A percentile compares a stretch with the other conserved stretches of the same genome.
These are phyloP conservation scores for Bilobella aurantiaca DNA, from an alignment of 1,140 invertebrate genomes.

Conservation along the genomic window DNA sequence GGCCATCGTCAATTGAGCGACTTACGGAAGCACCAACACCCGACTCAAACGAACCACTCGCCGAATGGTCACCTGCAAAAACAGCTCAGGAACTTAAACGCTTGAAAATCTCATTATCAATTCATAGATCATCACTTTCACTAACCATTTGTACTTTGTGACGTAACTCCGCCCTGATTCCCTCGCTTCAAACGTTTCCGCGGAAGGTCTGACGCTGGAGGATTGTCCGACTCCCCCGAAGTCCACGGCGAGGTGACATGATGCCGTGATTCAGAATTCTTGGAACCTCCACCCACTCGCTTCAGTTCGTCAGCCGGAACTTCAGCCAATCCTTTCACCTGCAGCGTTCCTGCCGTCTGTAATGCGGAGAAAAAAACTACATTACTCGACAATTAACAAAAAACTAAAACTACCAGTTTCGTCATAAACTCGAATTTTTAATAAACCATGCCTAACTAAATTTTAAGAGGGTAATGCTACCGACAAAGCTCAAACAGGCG, in stretches of 20 bases:
- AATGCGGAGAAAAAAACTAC: no score
- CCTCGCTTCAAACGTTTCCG: slow-evolving; percentile 32
- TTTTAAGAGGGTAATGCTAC: no score
- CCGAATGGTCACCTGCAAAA: slow-evolving; percentile 23
- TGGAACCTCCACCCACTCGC: slow-evolving; percentile 9
- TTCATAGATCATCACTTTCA: no score
- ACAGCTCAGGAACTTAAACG: no score
- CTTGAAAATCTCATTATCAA: no score
- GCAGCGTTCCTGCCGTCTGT: slow-evolving; percentile 69
- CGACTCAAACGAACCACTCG: slow-evolving; percentile 29
- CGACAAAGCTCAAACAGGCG: no score
- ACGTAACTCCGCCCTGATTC: slow-evolving; percentile 15
- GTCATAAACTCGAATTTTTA: no score
- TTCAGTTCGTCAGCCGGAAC: slow-evolving; percentile 51
- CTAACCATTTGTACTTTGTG: slow-evolving; percentile 34
- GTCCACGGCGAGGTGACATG: slow-evolving; percentile 9
- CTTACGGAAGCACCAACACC: slow-evolving; percentile 30
- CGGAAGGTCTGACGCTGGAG: slow-evolving; percentile 23
- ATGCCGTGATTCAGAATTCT: neutral
- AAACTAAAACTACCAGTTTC: no score
- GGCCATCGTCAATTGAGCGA: slow-evolving; percentile 28
- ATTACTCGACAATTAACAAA: no score
- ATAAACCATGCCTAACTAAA: no score
- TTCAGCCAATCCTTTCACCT: slow-evolving; percentile 74
- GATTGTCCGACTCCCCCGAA: slow-evolving; percentile 9